Percentiles rank a stretch among this genome's conserved stretches.
Conservation (phyloP, 2,113 vertebrate species). For the Xiphophorus couchianus region DNA sequence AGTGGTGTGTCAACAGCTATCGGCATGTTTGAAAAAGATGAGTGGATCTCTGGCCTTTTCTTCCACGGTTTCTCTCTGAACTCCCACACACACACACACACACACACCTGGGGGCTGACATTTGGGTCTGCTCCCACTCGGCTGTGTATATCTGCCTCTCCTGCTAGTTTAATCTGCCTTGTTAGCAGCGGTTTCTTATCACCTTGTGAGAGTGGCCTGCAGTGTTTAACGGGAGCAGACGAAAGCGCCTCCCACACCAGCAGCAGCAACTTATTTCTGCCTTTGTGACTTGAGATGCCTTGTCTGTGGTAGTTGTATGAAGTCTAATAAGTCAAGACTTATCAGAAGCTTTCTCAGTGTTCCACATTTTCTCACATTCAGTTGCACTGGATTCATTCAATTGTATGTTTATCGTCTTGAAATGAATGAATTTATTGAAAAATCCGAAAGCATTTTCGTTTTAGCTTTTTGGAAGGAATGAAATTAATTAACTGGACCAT, state of each 20-base stretch:
- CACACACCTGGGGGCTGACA: slow-evolving; percentile 14
- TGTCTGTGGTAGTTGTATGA: not conserved
- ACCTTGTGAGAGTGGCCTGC: not conserved
- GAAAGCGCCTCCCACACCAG: not conserved
- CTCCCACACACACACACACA: not conserved
- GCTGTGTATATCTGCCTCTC: not conserved
- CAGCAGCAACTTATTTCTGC: not conserved
- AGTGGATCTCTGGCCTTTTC: slow-evolving; percentile 24
- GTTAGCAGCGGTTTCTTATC: not conserved
- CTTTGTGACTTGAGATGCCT: not conserved
- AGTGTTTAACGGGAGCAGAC: slow-evolving; percentile 1
- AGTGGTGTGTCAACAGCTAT: slow-evolving; percentile 63
- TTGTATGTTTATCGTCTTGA: not conserved
- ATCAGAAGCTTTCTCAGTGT: not conserved
- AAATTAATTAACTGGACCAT: too few species aligned
- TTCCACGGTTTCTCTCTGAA: slow-evolving; percentile 8
- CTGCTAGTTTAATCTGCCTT: not conserved
- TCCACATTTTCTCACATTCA: not conserved
- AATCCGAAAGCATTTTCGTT: too few species aligned
- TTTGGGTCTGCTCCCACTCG: not conserved
- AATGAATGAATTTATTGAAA: too few species aligned
- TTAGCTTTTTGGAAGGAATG: too few species aligned
- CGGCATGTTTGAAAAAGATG: slow-evolving; percentile 44
- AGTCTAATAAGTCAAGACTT: too few species aligned
- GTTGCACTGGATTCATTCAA: not conserved